Evolutionary conservation across 2,888 invertebrate species (phyloP).

Genomic region (Litoditis marina): DNA sequence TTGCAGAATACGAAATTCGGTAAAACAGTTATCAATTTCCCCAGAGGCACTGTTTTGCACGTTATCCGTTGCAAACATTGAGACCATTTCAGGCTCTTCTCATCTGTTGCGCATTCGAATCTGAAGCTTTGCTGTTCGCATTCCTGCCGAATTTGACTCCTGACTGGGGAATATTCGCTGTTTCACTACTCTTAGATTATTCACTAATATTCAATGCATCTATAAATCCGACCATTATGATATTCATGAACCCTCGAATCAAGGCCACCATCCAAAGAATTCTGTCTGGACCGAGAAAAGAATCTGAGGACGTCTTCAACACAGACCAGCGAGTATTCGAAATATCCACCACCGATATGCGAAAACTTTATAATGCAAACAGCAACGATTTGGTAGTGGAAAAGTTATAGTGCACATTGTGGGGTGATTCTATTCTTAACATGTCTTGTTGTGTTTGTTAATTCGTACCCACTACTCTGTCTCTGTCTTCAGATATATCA

Average conservation of each 20-base stretch:
- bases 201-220: slow-evolving; percentile 8
- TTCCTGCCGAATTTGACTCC: slow-evolving; percentile 9
- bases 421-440: too few relatives aligned
- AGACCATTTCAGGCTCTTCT: slow-evolving; percentile 4
- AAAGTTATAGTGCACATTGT: too few relatives aligned
- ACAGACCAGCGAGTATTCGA: slow-evolving; percentile 13
- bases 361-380: too few relatives aligned
- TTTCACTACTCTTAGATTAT: slow-evolving; percentile 13
- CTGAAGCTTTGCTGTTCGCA: slow-evolving; percentile 8
- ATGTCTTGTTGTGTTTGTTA: too few relatives aligned
- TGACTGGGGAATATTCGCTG: slow-evolving; percentile 14
- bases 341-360: background rate
- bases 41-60: background rate
- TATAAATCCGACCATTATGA: slow-evolving; percentile 10
- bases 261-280: background rate
- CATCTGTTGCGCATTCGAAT: slow-evolving; percentile 12
- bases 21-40: too few relatives aligned
- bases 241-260: slow-evolving; percentile 11
- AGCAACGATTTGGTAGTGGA: too few relatives aligned
- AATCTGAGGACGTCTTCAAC: slow-evolving; percentile 1
- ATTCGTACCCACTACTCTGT: too few relatives aligned
- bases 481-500: too few relatives aligned
- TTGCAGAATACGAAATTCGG: too few relatives aligned
- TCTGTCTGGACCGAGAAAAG: background rate
- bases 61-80: background rate